These are phyloP conservation scores for Anguilla japonica DNA, from an alignment of 2,113 vertebrate species.

Conservation along the genomic window DNA sequence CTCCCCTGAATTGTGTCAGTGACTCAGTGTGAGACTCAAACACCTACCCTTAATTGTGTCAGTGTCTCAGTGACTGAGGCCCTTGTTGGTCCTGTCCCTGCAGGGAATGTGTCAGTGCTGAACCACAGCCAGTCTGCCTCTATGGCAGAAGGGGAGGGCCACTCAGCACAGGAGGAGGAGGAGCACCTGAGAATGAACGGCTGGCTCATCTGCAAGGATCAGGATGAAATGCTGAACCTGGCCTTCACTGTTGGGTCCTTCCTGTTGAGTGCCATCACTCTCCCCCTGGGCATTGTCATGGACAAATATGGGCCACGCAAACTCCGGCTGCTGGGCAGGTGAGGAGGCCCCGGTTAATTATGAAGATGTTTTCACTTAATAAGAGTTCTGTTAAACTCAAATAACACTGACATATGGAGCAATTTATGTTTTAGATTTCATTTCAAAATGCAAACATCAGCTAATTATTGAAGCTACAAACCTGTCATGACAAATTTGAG, in stretches of 20 bases:
- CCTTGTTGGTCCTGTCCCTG: neutral
- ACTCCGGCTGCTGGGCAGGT: slow-evolving; percentile 93
- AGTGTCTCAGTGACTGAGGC: neutral
- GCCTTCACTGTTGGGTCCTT: slow-evolving; percentile 97
- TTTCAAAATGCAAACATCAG: no score
- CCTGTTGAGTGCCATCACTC: slow-evolving; percentile 91
- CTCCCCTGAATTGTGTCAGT: neutral
- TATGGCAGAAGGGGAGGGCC: neutral
- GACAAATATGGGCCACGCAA: slow-evolving; percentile 96
- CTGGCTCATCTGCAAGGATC: slow-evolving; percentile 91
- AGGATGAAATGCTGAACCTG: slow-evolving; percentile 96
- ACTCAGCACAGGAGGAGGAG: slow-evolving; percentile 38
- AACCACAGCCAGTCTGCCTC: slow-evolving; percentile 20
- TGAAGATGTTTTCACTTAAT: neutral
- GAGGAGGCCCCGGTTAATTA: slow-evolving; percentile 30
- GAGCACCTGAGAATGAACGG: slow-evolving; percentile 72
- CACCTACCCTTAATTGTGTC: neutral
- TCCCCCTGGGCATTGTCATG: slow-evolving; percentile 97
- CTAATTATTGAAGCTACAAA: no score
- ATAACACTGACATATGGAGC: no score
- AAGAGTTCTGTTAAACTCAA: no score
- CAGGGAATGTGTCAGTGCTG: slow-evolving; percentile 1
- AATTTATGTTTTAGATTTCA: no score
- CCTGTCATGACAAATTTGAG: no score
- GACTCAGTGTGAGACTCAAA: neutral